Conservation (phyloP, 2,888 invertebrate genomes). For the Pachliopta kotzebuea region DNA sequence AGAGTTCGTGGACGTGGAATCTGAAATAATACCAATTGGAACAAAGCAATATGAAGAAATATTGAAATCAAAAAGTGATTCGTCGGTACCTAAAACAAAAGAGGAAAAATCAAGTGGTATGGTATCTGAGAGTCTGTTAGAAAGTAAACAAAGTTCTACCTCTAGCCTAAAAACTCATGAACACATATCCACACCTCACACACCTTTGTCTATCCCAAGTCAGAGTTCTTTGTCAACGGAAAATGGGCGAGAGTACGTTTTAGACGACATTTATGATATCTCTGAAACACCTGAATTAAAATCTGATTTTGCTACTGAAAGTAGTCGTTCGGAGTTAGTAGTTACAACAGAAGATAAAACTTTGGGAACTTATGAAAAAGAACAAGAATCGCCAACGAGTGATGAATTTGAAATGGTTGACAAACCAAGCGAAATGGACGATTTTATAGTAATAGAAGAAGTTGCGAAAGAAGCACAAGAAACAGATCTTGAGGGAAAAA, state of each 20-base stretch:
- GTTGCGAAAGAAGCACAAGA: constrained; percentile 93
- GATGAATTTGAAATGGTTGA: constrained; percentile 94
- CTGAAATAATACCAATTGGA: constrained; percentile 67
- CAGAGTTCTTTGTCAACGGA: constrained; percentile 84
- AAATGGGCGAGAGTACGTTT: constrained; percentile 82
- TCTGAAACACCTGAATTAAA: constrained; percentile 81
- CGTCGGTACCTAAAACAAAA: constrained; percentile 75
- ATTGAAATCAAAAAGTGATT: constrained; percentile 73
- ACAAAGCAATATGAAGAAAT: constrained; percentile 74
- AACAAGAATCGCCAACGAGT: constrained; percentile 87
- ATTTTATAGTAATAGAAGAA: constrained; percentile 93
- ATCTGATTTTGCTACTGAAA: constrained; percentile 70
- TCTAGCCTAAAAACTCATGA: constrained; percentile 79
- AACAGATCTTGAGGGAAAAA: constrained; percentile 90
- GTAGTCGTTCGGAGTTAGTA: constrained; percentile 79
- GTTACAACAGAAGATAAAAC: constrained; percentile 82
- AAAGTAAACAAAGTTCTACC: constrained; percentile 81
- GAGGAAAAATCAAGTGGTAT: constrained; percentile 63
- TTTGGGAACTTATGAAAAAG: constrained; percentile 75
- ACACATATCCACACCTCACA: constrained; percentile 78
- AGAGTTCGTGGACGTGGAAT: constrained; percentile 72
- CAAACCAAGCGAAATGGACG: constrained; percentile 92
- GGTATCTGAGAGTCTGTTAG: constrained; percentile 64
- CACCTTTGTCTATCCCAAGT: constrained; percentile 82
- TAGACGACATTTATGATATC: constrained; percentile 81